Evolutionary conservation across 2,797 vertebrate genomes (phyloP).

Genomic region (Epinephelus coioides): DNA sequence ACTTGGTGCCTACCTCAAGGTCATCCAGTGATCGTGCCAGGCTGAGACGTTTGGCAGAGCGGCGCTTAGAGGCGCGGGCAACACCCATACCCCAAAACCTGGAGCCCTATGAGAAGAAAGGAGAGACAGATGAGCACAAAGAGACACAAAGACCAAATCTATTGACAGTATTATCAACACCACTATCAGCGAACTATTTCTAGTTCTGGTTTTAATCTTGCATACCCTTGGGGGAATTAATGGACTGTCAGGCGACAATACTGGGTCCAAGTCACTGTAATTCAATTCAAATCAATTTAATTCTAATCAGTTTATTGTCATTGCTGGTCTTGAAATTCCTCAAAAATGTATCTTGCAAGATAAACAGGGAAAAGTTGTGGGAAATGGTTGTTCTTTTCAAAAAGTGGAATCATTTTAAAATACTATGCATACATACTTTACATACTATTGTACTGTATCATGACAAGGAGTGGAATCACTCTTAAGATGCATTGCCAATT

Average conservation of each 20-base stretch:
- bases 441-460: not conserved
- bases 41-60: slow-evolving; percentile 91
- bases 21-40: slow-evolving; percentile 95
- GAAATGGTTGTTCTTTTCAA: not conserved
- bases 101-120: slow-evolving; percentile 78
- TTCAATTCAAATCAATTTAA: not conserved
- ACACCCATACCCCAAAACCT: slow-evolving; percentile 86
- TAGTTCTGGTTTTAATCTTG: too few species aligned
- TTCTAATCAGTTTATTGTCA: not conserved
- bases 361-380: not conserved
- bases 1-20: slow-evolving; percentile 90
- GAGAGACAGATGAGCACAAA: slow-evolving; percentile 5
- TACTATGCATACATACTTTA: not conserved
- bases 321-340: not conserved
- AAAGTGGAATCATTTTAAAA: not conserved
- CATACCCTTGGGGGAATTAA: too few species aligned
- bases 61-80: slow-evolving; percentile 87
- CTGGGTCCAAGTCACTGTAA: not conserved
- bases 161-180: not conserved
- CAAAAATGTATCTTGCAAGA: too few species aligned
- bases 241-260: not conserved
- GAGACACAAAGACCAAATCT: not conserved
- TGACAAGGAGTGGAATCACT: too few species aligned
- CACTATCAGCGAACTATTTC: too few species aligned
- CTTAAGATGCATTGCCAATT: too few species aligned